phyloP scores from a whole-genome alignment of 23 tunicate species.

The Diplosoma virens region DNA sequence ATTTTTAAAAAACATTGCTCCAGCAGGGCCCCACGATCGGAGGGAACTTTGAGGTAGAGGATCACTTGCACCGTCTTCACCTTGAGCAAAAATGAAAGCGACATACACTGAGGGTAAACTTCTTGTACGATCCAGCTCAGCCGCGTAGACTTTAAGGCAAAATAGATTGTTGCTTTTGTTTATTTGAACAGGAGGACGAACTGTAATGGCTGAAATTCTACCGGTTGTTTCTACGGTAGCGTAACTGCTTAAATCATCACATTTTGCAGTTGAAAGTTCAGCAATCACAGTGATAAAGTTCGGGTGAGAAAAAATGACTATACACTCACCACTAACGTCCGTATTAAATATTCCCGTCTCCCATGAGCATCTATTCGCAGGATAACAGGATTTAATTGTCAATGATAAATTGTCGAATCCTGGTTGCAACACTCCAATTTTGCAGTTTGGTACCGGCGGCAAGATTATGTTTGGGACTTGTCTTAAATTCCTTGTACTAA shows the following conservation, averaged over 20 bases:
- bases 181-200: slow-evolving; percentile 40
- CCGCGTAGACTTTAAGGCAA: slow-evolving; percentile 43
- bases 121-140: slow-evolving; percentile 2
- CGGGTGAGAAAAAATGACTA: slow-evolving; percentile 18
- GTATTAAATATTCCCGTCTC: slow-evolving; percentile 7
- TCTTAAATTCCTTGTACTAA: slow-evolving; percentile 26
- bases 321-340: slow-evolving; percentile 24
- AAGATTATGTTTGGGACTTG: neutral
- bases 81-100: slow-evolving; percentile 2
- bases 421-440: slow-evolving; percentile 31
- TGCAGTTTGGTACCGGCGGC: slow-evolving; percentile 49
- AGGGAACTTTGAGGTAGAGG: slow-evolving; percentile 44
- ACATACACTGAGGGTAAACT: slow-evolving; percentile 41
- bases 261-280: neutral
- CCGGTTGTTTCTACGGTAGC: slow-evolving; percentile 33
- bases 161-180: neutral
- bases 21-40: slow-evolving; percentile 55
- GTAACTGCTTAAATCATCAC: neutral
- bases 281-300: slow-evolving; percentile 30
- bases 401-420: neutral
- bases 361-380: slow-evolving; percentile 3
- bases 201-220: neutral
- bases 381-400: neutral
- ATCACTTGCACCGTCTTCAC: neutral
- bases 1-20: neutral